Conservation (phyloP, 1,140 invertebrate species). For the Aphis gossypii region DNA sequence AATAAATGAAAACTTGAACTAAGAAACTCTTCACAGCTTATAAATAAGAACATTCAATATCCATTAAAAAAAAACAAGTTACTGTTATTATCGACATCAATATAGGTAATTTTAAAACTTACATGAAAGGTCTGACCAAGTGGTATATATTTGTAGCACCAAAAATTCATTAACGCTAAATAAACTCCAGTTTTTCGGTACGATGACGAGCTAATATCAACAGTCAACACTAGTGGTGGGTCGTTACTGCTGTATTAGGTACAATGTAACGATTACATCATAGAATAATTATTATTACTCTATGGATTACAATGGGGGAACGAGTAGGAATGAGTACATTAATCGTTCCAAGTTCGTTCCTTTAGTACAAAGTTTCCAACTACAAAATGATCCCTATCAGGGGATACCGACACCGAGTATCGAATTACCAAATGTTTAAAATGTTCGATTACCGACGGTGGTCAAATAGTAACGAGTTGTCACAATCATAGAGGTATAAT, state of each 20-base stretch:
- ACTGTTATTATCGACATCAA: not conserved
- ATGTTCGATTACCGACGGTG: too few species aligned
- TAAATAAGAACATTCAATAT: not conserved
- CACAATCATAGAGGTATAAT: too few species aligned
- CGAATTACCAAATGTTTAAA: too few species aligned
- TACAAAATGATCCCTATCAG: too few species aligned
- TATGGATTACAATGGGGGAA: too few species aligned
- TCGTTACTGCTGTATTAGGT: slow-evolving; percentile 70
- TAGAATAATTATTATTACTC: too few species aligned
- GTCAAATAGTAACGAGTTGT: too few species aligned
- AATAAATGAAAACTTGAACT: not conserved
- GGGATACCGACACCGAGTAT: too few species aligned
- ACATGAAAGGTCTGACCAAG: slow-evolving; percentile 73
- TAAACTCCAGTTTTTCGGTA: slow-evolving; percentile 91
- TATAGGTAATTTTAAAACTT: slow-evolving; percentile 60
- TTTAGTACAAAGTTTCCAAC: too few species aligned
- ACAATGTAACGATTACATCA: slow-evolving; percentile 31
- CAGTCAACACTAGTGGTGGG: slow-evolving; percentile 73
- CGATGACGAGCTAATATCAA: slow-evolving; percentile 93
- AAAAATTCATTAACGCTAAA: slow-evolving; percentile 94
- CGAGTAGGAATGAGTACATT: too few species aligned
- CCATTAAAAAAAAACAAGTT: not conserved
- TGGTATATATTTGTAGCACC: slow-evolving; percentile 84
- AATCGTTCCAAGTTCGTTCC: too few species aligned
- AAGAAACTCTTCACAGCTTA: not conserved